Conservation (phyloP, 2,797 vertebrate species). For the Falco novaeseelandiae region DNA sequence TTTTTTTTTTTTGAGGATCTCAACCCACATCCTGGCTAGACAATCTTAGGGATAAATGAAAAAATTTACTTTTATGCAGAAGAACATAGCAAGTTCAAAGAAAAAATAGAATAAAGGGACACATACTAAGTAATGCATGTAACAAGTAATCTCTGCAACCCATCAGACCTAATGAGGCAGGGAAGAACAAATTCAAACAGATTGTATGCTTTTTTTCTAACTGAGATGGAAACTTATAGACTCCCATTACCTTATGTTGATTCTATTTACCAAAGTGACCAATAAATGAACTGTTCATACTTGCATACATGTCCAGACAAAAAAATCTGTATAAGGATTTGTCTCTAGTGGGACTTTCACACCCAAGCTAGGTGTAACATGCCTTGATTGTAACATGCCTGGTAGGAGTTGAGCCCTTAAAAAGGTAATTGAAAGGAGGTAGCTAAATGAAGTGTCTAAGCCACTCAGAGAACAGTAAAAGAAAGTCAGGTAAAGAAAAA, state of each 20-base stretch:
- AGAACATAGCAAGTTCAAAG: conserved; percentile 8
- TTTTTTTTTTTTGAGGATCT: not conserved
- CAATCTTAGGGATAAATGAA: not conserved
- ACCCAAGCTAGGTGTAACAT: not conserved
- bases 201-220: accelerated
- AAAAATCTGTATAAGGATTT: not conserved
- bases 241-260: not conserved
- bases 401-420: not conserved
- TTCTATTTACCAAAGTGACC: not conserved
- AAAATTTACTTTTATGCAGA: not conserved
- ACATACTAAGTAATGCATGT: not conserved
- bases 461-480: not conserved
- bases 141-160: not conserved
- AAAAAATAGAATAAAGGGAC: not conserved
- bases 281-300: not conserved
- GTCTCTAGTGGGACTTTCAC: not conserved
- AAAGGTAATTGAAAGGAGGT: not conserved
- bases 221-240: not conserved
- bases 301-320: not conserved
- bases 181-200: not conserved
- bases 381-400: not conserved
- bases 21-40: not conserved
- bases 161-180: not conserved
- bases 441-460: not conserved
- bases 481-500: not conserved